Base-by-base conservation (phyloP, 53 echinoderm and acorn worm species). In the Paelopatides confundens region DNA sequence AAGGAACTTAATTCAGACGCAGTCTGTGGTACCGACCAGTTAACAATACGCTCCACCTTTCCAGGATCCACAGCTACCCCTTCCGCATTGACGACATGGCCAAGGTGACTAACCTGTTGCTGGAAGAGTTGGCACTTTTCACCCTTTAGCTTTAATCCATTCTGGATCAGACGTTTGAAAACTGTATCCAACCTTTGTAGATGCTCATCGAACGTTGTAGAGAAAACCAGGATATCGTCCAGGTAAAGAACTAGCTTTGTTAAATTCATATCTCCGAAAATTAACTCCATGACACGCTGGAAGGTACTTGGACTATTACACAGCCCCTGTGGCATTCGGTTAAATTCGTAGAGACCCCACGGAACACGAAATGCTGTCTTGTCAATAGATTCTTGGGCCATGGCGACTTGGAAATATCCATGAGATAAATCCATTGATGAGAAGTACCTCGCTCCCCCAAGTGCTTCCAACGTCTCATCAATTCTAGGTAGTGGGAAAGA, bases 61-160 rank as follows among this genome's bases (percentile, higher is more conserved):
- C 62, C 88, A 17, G 90, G 77, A 35, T 90, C 90, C 1, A 90
- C 90, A 14, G 85, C 85, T n/a, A 86, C 84, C 23, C 86, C 90
- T 3, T 27, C 14, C 10, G 30, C 78, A 63, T 38, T 90, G 17
- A 90, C 71, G 9, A 90, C 69, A 32, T 90, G 90, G 35, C 85
- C 90, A 30, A 90, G 76, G 62, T 90, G 90, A 24, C 76, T 68
- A 30, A 90, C 85, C 38, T 90, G 63, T 18, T n/a, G 15, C 62
- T 86, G 17, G 30, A 86, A 71, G 31, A 86, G 49, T 17, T 36
- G 48, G 58, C 90, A 90, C 76, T 90, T 90, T 32, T 38, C 35
- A 12, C 90, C 86, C 68, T 90, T 90, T 27, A 86, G 62, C 36
- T 86, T 90, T 52, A 90, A n/a, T 0, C 79, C 86, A 32, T 85